Evolutionary conservation across 2,797 vertebrate species (phyloP), one percentile per base, ranked within the genome.

Genomic region (Tolypeutes matacus): DNA sequence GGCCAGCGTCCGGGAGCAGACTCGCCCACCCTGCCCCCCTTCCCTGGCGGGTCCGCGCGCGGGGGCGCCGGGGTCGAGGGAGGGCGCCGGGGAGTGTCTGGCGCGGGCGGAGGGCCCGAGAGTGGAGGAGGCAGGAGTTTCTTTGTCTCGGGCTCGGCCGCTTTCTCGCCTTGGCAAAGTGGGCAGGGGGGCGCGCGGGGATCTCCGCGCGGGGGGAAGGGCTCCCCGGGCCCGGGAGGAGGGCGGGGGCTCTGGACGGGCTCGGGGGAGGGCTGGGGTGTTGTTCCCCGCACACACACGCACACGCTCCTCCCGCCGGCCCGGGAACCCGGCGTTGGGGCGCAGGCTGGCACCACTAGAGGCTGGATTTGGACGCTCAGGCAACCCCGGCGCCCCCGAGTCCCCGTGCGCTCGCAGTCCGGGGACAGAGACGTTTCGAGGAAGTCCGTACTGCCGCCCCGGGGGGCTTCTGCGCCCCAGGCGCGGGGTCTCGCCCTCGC

Each of bases 71-170:
- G 86, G 91, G 83, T 90, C 84, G 58, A 90, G 78, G 88, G 88
- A 21, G 90, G 96, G 97, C 96, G 93, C 97, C 93, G 92, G 96
- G 93, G 95, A 91, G 96, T 86, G 96, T 91, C 95, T 53, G 70
- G 67, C 62, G 49, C 73, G 64, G 83, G 92, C 58, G 73, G 86
- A 84, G 95, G 72, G 78, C 58, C 89, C 10, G 86, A 39, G 93
- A 88, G 95, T 82, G 95, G 75, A 53, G 89, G 93, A 93, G 92
- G 96, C 76, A 88, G 93, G 94, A 98, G 98, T 98, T 98, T 98
- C 98, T 98, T 98, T 98, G 98, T 98, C 97, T 98, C 80, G 49
- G 10, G 96, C 97, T 98, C 96, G 93, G 95, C 96, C 96, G 95
- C 91, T 96, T 96, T 97, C 97, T 97, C 85, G 97, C 97, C 95